These are phyloP conservation scores for Drosophila macrospina DNA, from an alignment of 2,888 invertebrate genomes.

Conservation along the genomic window DNA sequence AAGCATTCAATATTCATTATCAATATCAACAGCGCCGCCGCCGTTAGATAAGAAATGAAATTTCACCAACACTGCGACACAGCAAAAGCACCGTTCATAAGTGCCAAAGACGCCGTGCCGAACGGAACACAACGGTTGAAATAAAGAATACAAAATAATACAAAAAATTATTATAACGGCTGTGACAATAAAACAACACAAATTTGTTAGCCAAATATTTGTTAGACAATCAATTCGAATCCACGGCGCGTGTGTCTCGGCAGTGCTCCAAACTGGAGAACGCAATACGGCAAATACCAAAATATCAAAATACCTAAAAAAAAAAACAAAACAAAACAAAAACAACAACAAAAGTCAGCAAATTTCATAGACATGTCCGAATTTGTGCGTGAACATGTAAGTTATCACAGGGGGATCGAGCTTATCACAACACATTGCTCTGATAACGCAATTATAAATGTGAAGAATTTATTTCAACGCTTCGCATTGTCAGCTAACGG, in stretches of 20 bases:
- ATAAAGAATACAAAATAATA: slow-evolving; percentile 14
- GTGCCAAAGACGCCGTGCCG: slow-evolving; percentile 61
- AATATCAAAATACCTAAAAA: too few relatives aligned
- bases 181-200: slow-evolving; percentile 60
- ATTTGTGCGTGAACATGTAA: slow-evolving; percentile 72
- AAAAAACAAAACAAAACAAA: too few relatives aligned
- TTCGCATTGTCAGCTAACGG: background rate
- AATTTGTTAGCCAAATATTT: slow-evolving; percentile 67
- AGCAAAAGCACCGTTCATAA: slow-evolving; percentile 49
- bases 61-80: slow-evolving; percentile 35
- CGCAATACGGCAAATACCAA: slow-evolving; percentile 12
- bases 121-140: slow-evolving; percentile 46
- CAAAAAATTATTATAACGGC: slow-evolving; percentile 47
- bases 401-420: slow-evolving; percentile 30
- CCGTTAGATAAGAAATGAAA: slow-evolving; percentile 64
- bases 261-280: slow-evolving; percentile 1
- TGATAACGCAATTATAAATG: slow-evolving; percentile 27
- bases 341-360: background rate
- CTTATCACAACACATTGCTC: slow-evolving; percentile 50
- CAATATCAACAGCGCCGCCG: slow-evolving; percentile 52
- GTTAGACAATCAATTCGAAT: slow-evolving; percentile 48
- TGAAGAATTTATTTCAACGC: background rate
- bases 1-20: slow-evolving; percentile 74
- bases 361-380: slow-evolving; percentile 56
- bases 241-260: slow-evolving; percentile 49